Evolutionary conservation across 1,140 invertebrate genomes (phyloP).

Genomic region (Heterodera carotae): DNA sequence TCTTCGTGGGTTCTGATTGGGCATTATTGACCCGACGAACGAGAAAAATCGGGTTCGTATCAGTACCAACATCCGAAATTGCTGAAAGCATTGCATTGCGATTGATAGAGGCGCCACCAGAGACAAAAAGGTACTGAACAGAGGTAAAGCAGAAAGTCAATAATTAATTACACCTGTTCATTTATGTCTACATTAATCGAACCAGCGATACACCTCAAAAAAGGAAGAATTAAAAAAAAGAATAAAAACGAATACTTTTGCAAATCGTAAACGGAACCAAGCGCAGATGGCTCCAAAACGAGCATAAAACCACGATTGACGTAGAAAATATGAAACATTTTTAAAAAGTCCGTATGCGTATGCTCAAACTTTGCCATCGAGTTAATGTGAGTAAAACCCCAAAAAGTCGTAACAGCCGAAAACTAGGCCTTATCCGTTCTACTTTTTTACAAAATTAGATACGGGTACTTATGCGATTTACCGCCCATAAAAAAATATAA

Average conservation of each 20-base stretch:
- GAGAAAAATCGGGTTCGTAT: conserved; percentile 47
- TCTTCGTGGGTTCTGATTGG: conserved; percentile 28
- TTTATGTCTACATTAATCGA: conserved; percentile 32
- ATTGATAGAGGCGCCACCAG: conserved; percentile 39
- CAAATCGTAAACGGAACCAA: conserved; percentile 45
- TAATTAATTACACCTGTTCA: conserved; percentile 32
- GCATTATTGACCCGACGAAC: conserved; percentile 37
- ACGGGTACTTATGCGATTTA: no score
- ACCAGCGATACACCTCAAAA: conserved; percentile 23
- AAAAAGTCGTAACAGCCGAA: no score
- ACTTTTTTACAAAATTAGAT: no score
- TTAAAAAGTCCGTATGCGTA: no score
- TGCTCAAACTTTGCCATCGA: no score
- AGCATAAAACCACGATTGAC: conserved; percentile 48
- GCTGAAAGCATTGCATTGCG: conserved; percentile 30
- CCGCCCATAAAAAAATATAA: no score
- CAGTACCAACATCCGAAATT: conserved; percentile 40
- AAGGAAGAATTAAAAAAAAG: background rate
- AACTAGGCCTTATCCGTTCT: no score
- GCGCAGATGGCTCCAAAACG: conserved; percentile 41
- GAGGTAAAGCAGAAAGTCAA: background rate
- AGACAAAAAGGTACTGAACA: conserved; percentile 31
- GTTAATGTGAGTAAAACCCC: no score
- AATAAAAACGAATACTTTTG: conserved; percentile 23
- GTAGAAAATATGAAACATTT: conserved; percentile 50